Base-by-base conservation (phyloP, 1,140 invertebrate genomes). In the Pseudomyrmex cubaensis region DNA sequence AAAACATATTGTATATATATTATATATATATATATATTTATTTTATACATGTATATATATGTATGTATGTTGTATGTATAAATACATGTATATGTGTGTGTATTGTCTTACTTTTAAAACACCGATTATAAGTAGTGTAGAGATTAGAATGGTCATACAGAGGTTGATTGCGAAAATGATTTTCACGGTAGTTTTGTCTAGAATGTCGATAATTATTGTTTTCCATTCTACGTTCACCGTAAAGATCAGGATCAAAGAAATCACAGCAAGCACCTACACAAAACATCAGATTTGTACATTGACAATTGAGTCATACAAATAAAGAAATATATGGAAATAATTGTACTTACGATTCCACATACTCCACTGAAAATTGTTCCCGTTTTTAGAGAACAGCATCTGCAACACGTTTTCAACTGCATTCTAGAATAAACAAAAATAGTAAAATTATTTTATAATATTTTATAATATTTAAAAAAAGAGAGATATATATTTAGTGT, bases 61-160 rank as follows among this genome's bases (percentile, higher is more conserved):
- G 12, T 50, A 50, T 22, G 2, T 50, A 50, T 50, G 10, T 50
- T 50, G 10, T 10, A 50, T 50, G 59, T 70, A 83, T 50, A 0
- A 72, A 74, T 22, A 2, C 1, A 22, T 22, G 22, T 22, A 22
- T 22, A 2, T 25, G 25, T 25, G 25, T 25, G 25, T 25, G 54
- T 61, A 20, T 35, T 61, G 48, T 83, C 91, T 92, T 95, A 97
- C 97, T 95, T 96, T 97, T 25, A 96, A 85, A 17, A 96, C 95
- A 69, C 97, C 97, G n/a, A 96, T 92, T n/a, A 97, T 96, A 74
- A 98, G 95, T 9, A 97, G 94, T 15, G 94, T 91, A 17, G 97
- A 97, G 90, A 97, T 97, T 15, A 98, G 91, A 46, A 97, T 96
- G 10, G 97, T 97, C 96, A 98, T 97, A 59, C 95, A 95, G n/a